These are phyloP conservation scores for Charanyca ferruginea DNA, from an alignment of 2,888 invertebrate species.

Conservation along the genomic window DNA sequence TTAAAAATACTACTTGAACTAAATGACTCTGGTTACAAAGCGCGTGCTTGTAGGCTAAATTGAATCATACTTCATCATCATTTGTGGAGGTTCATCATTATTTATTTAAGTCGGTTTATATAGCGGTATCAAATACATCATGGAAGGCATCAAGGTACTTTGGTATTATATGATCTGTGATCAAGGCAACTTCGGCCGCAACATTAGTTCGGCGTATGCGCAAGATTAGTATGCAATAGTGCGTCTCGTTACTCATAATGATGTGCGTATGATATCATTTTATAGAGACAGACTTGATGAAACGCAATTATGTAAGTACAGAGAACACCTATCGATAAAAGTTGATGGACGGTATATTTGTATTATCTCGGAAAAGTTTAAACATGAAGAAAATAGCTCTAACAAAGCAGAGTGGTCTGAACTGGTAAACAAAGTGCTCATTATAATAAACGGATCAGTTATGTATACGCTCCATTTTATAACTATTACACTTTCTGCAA, in stretches of 20 bases:
- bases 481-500: background rate
- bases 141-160: constrained; percentile 63
- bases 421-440: constrained; percentile 27
- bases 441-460: too few relatives aligned
- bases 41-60: constrained; percentile 23
- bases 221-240: constrained; percentile 74
- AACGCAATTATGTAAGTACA: constrained; percentile 52
- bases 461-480: background rate
- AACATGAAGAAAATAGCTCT: background rate
- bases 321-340: constrained; percentile 18
- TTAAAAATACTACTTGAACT: too few relatives aligned
- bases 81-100: constrained; percentile 53
- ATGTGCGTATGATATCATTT: constrained; percentile 75
- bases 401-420: background rate
- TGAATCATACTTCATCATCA: constrained; percentile 42
- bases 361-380: background rate
- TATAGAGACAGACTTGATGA: constrained; percentile 69
- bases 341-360: background rate
- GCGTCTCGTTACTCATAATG: constrained; percentile 72
- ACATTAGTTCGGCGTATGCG: constrained; percentile 54
- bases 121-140: constrained; percentile 68
- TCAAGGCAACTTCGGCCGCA: constrained; percentile 62
- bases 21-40: constrained; percentile 15
- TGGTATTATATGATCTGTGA: too few relatives aligned
- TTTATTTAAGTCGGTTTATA: constrained; percentile 64